Base-by-base conservation (phyloP, 2,797 vertebrate species). In the Rhinogobio ventralis region DNA sequence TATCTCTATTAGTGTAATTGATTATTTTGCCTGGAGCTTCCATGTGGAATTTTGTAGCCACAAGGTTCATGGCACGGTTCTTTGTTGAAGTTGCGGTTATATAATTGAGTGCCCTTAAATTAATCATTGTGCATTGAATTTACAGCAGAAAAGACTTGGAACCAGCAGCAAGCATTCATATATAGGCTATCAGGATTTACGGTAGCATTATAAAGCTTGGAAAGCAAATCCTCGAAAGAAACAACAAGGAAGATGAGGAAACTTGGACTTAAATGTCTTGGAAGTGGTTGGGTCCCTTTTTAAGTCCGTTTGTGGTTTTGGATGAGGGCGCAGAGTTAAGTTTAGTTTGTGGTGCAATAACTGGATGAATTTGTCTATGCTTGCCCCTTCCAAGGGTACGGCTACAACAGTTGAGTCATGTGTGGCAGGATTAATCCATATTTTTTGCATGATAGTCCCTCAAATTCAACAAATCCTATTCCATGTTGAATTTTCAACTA, bases 1-100 rank as follows among this genome's bases (percentile, higher is more conserved):
- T 83, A 87, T 87, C 85, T 87, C 83, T 81, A 85, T 83, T 85
- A 85, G 77, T 66, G 80, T 88, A 84, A 88, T 88, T 89, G 88
- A 88, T 86, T 88, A 85, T 89, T 88, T 86, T 85, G 81, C 81
- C 85, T 88, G 88, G 88, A 89, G 80, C 67, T 51, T 36, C 14
- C 8, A n/a, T 30, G 57, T 82, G 87, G 78, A 87, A 88, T 83
- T 85, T 75, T 83, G 42, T 49, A 86, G 85, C 85, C 83, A 39
- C 80, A 28, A 23, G 68, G 83, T 87, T 88, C 83, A 75, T 82
- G 79, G 85, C 85, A 82, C 55, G 69, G 77, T 85, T 83, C 77
- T 85, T 55, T 49, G 82, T 85, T 80, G 62, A 79, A 69, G 71
- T 76, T 84, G 82, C n/a, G 74, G 82, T 78, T 7, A 78, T 71